Base-by-base conservation (phyloP, 2,113 vertebrate genomes). In the Mastomys coucha region DNA sequence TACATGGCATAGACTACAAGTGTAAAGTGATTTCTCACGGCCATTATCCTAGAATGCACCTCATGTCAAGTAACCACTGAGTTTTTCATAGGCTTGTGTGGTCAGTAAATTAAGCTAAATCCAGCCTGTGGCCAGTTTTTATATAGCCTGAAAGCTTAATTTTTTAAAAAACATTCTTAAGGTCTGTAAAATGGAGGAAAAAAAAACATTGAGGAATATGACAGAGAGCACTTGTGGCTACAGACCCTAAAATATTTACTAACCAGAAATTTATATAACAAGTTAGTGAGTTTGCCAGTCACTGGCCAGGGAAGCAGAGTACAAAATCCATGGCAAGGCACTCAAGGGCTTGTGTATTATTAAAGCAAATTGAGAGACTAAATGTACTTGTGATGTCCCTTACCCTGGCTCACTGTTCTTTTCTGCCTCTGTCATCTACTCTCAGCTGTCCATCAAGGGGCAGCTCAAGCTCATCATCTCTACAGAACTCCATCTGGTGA, bases 161-260 rank as follows among this genome's bases (percentile, higher is more conserved):
- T 17, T 84, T 82, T 45, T 28, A 31, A 42, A 5, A 10, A 63
- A 42, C 3, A 28, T 95, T 87, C 91, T 53, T 88, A 88, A 90
- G 36, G 14, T 20, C 53, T 69, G 0, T 88, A 22, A 51, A 90
- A 88, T 63, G 24, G 63, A 86, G 31, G 73, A 6, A 31, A 12
- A n/a, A 85, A 63, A 60, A 56, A 56, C 58, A 4, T 84, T 70
- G 51, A 91, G 88, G 20, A 78, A 51, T 72, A 85, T 81, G 39
- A 75, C 82, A 80, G 45, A 78, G 70, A 87, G 10, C 22, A 24
- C 93, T 76, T 92, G 24, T 89, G 77, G n/a, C 22, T 31, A 49
- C 14, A 49, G 56, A 89, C 19, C 5, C 70, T 88, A 85, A 94
- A 95, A 84, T 89, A 94, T 81, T 94, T 97, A 60, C 53, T 78